Evolutionary conservation across 2,113 vertebrate species (phyloP).

Genomic region (Rhinoptilus africanus): DNA sequence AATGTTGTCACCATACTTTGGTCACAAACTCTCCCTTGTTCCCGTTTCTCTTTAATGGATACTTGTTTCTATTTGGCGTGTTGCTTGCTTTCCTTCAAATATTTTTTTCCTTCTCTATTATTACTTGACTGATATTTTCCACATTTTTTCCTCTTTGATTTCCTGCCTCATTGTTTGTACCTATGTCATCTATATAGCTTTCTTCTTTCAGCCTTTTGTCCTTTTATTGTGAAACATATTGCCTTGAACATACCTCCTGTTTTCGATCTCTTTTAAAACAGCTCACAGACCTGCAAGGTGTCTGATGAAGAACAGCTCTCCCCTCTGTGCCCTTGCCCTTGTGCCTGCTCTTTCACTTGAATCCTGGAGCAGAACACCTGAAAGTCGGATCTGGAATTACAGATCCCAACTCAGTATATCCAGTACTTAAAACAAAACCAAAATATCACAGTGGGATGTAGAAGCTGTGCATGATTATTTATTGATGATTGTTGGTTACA

Average conservation of each 20-base stretch:
- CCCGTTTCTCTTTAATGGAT: not conserved
- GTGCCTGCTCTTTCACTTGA: not conserved
- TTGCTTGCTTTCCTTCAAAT: not conserved
- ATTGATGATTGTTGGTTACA: constrained; percentile 55
- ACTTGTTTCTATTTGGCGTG: not conserved
- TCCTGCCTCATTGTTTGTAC: not conserved
- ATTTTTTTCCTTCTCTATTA: not conserved
- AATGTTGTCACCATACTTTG: not conserved
- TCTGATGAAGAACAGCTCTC: not conserved
- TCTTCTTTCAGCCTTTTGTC: not conserved
- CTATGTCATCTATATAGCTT: not conserved
- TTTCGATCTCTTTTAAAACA: not conserved
- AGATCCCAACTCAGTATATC: not conserved
- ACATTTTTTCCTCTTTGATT: not conserved
- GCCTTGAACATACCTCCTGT: not conserved
- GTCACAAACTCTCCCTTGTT: not conserved
- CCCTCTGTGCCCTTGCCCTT: not conserved
- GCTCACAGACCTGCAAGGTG: not conserved
- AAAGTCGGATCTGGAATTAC: not conserved
- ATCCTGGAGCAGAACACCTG: not conserved
- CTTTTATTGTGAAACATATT: not conserved
- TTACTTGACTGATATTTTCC: not conserved
- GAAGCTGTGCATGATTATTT: constrained; percentile 39
- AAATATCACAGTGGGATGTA: constrained; percentile 8
- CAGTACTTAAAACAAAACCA: not conserved